These are phyloP conservation scores for Elachura formosa DNA, from an alignment of 2,113 vertebrate species.

Conservation along the genomic window DNA sequence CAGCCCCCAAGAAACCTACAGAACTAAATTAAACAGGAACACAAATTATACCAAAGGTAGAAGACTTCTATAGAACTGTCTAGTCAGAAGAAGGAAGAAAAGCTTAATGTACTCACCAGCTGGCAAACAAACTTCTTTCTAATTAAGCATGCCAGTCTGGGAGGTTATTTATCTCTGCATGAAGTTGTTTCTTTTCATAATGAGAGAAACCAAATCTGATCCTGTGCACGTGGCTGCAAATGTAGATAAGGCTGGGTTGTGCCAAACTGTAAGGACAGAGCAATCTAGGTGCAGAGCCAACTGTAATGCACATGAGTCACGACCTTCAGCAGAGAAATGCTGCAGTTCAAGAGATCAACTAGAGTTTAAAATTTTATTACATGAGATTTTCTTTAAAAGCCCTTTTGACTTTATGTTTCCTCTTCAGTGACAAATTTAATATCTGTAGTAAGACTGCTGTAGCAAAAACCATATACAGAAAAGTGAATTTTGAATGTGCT, in stretches of 20 bases:
- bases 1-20: not conserved
- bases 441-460: not conserved
- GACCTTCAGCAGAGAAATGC: not conserved
- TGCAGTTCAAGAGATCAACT: slow-evolving; percentile 14
- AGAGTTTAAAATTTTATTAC: slow-evolving; percentile 28
- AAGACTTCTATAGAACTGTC: not conserved
- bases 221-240: not conserved
- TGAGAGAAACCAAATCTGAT: not conserved
- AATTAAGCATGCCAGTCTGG: not conserved
- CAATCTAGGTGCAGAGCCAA: not conserved
- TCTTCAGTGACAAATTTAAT: slow-evolving; percentile 10
- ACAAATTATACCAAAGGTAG: not conserved
- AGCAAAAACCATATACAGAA: slow-evolving; percentile 15
- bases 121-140: not conserved
- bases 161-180: not conserved
- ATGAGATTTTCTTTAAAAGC: slow-evolving; percentile 27
- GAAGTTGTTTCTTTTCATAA: not conserved
- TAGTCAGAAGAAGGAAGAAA: not conserved
- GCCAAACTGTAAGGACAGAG: not conserved
- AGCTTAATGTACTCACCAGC: not conserved
- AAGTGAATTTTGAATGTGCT: slow-evolving; percentile 24
- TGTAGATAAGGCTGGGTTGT: not conserved
- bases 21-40: not conserved
- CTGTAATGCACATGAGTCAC: not conserved
- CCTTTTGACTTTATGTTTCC: not conserved